Evolutionary conservation across 2,888 invertebrate genomes (phyloP).

Genomic region (Zygaena filipendulae): DNA sequence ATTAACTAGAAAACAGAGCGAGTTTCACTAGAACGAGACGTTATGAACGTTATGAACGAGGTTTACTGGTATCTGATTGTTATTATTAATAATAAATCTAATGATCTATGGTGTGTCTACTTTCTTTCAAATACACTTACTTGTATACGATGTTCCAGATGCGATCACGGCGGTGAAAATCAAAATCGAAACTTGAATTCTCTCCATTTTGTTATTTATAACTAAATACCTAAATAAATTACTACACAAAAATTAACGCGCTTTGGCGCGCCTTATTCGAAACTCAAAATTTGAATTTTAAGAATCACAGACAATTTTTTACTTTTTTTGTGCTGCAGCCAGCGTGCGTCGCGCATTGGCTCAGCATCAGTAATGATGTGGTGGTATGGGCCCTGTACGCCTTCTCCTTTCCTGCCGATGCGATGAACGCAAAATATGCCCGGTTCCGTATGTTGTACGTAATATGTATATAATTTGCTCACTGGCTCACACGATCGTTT

Average conservation of each 20-base stretch:
- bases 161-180: slow-evolving; percentile 36
- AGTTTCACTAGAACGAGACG: no score
- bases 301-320: no score
- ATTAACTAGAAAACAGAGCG: no score
- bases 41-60: no score
- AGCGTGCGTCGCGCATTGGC: slow-evolving; percentile 39
- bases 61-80: no score
- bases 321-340: slow-evolving; percentile 16
- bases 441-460: no score
- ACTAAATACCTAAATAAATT: slow-evolving; percentile 11
- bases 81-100: no score
- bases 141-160: slow-evolving; percentile 42
- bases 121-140: slow-evolving; percentile 52
- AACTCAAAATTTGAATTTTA: no score
- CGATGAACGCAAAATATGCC: slow-evolving; percentile 18
- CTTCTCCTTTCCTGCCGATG: slow-evolving; percentile 8
- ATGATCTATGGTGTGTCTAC: slow-evolving; percentile 34
- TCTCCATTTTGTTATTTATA: slow-evolving; percentile 46
- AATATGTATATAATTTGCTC: no score
- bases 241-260: slow-evolving; percentile 7
- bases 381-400: slow-evolving; percentile 16
- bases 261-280: slow-evolving; percentile 14
- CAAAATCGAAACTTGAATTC: slow-evolving; percentile 34
- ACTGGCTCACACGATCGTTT: no score
- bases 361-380: slow-evolving; percentile 41